Evolutionary conservation across 2,888 invertebrate species (phyloP), one percentile per base, ranked within the genome.

Genomic region (Torymus auratus): DNA sequence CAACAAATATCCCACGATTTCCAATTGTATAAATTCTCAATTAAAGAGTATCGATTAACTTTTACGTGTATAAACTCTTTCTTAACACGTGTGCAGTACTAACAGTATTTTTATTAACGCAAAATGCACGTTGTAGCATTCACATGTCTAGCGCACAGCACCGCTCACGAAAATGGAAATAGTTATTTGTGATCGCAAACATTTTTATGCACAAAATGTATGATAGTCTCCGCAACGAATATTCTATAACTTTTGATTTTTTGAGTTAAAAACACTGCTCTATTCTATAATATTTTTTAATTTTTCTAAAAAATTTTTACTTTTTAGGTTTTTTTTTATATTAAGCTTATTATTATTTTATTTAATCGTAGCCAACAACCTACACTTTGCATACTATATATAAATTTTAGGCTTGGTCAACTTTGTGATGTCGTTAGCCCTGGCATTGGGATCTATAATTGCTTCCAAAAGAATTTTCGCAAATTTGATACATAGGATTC

Each of bases 381-480:
- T 28, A 64, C 20, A 74, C 23, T 74, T 73, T 73, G 71, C 76
- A 77, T 15, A 72, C 13, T 81, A 77, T 79, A 82, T 83, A 86
- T 86, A 84, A 41, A 83, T 87, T 89, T 85, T 92, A 91, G 91
- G 91, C 86, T 87, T 93, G 91, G 91, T 91, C 83, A 88, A 93
- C 88, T 92, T 92, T 89, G 88, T 92, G 87, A 92, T 93, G 85
- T 92, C 93, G 88, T 89, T 94, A 87, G 88, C 92, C 86, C 87
- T 94, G 88, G 93, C 93, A 86, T 88, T 92, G 86, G 94, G 94
- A 87, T 92, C 93, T 82, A 89, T 95, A 85, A 91, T 91, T 84
- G 94, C 95, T 78, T 93, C 94, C 81, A 91, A 90, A 85, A 89
- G 88, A 85, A 92, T 95, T 85, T 95, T 95, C 89, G 91, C 91